Conservation (phyloP, 2,888 invertebrate genomes). For the Chorisops tibialis region DNA sequence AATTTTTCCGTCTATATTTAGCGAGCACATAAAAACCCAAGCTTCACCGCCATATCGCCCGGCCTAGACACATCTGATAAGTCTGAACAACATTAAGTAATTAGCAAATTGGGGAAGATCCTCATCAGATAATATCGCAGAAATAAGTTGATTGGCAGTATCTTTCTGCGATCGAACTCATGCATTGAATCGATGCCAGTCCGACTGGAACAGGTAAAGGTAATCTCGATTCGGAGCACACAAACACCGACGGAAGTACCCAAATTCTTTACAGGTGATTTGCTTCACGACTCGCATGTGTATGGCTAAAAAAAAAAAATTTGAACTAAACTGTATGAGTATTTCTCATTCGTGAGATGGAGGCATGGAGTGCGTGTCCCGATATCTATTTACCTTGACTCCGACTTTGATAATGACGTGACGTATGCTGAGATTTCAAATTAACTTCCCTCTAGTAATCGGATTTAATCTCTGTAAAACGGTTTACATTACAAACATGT, state of each 20-base stretch:
- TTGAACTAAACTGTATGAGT: background rate
- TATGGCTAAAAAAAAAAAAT: background rate
- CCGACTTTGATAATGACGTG: background rate
- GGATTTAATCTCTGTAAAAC: background rate
- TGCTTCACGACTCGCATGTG: background rate
- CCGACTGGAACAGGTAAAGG: no score
- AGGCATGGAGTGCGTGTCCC: background rate
- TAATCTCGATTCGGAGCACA: no score
- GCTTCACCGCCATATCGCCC: no score
- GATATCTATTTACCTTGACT: no score
- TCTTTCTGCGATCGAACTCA: no score
- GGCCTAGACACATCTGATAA: no score
- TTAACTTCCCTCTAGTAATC: background rate
- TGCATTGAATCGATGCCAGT: no score
- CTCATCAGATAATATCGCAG: background rate
- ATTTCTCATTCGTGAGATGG: background rate
- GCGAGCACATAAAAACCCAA: no score
- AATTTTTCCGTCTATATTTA: no score
- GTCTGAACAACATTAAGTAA: background rate
- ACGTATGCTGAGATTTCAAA: background rate
- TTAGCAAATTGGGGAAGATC: constrained; percentile 8
- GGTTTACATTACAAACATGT: constrained; percentile 1
- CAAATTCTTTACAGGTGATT: no score
- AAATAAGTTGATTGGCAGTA: no score
- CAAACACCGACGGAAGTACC: no score